These are phyloP conservation scores for Epinephelus lanceolatus DNA, from an alignment of 2,113 vertebrate species.

Conservation along the genomic window DNA sequence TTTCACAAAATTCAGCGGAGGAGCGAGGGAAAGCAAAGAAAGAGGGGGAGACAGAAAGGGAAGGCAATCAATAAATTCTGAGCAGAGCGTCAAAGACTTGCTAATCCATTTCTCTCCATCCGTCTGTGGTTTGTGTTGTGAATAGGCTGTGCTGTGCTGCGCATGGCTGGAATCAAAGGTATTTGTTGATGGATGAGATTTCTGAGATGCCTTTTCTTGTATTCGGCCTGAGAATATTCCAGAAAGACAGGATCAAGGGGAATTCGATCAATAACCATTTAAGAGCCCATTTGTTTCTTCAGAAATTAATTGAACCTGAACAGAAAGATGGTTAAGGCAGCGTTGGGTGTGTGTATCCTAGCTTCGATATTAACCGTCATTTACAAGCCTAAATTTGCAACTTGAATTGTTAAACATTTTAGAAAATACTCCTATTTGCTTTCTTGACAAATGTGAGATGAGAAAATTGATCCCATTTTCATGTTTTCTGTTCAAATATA, in stretches of 20 bases:
- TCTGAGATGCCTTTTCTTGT: conserved; percentile 40
- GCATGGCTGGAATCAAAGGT: conserved; percentile 50
- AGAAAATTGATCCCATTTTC: too few species aligned
- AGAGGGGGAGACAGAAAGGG: conserved; percentile 31
- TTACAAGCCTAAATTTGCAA: too few species aligned
- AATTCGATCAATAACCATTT: conserved; percentile 46
- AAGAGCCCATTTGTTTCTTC: conserved; percentile 36
- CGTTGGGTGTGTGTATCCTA: background rate
- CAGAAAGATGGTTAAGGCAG: background rate
- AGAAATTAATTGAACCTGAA: conserved; percentile 18
- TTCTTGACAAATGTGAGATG: background rate
- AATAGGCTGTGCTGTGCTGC: conserved; percentile 34
- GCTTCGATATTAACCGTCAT: background rate
- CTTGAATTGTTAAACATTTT: too few species aligned
- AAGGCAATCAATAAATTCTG: conserved; percentile 78
- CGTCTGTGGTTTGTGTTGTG: conserved; percentile 58
- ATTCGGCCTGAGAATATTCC: conserved; percentile 26
- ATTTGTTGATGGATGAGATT: conserved; percentile 60
- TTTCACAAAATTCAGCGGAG: conserved; percentile 71
- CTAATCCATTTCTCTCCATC: conserved; percentile 63
- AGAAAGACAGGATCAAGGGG: conserved; percentile 11
- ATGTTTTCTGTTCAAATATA: too few species aligned
- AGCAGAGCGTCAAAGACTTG: conserved; percentile 51
- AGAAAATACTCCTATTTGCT: too few species aligned
- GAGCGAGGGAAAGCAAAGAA: conserved; percentile 21